Conservation (phyloP, 1,140 invertebrate species). For the Tyrophagus putrescentiae region DNA sequence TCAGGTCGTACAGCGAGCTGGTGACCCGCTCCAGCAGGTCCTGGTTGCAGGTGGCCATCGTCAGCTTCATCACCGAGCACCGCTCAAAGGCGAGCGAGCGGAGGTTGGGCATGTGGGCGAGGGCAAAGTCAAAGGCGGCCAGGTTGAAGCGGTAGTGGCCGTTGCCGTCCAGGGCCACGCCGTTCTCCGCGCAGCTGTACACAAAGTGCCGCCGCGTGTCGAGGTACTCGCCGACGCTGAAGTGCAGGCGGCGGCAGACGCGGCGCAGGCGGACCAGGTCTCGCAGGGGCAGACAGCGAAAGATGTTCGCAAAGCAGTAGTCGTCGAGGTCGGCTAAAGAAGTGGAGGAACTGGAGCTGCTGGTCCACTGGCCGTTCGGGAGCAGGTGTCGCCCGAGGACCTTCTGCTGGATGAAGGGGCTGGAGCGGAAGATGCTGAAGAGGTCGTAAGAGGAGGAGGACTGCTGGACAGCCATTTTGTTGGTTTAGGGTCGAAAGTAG, state of each 20-base stretch:
- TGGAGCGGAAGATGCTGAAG: background rate
- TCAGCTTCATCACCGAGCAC: background rate
- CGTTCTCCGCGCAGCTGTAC: background rate
- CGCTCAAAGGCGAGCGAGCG: background rate
- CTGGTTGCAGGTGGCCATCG: background rate
- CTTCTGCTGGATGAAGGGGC: background rate
- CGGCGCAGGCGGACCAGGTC: background rate
- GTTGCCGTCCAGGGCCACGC: background rate
- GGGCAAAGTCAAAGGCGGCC: background rate
- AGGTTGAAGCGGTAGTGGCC: constrained; percentile 7
- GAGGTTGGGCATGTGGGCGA: background rate
- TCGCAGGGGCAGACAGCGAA: background rate
- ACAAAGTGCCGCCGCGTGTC: background rate
- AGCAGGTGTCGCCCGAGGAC: background rate
- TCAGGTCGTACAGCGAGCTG: background rate
- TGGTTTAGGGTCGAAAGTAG: background rate
- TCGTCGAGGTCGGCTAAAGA: background rate
- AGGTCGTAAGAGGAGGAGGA: background rate
- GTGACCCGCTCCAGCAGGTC: background rate
- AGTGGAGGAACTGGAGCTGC: background rate
- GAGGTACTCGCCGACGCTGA: background rate
- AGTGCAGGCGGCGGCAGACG: background rate
- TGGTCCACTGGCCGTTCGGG: background rate
- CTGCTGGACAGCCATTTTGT: constrained; percentile 6
- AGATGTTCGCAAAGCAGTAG: background rate